Conservation (phyloP, 2,797 vertebrate genomes). For the Sebastes nivosus region DNA sequence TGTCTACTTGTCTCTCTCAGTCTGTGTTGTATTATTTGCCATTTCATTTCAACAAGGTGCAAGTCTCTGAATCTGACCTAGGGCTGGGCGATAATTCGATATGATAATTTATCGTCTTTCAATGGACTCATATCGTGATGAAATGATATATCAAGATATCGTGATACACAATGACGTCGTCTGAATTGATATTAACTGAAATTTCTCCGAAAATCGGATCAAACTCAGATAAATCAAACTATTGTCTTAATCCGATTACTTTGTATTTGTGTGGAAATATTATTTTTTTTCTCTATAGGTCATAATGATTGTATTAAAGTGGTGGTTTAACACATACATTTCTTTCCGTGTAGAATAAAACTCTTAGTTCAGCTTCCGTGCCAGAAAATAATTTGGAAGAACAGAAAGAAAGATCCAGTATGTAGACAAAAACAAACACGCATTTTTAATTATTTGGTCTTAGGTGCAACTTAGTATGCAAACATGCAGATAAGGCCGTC, state of each 20-base stretch:
- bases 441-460: constrained; percentile 6
- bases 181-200: too few relatives aligned
- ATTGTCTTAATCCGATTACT: too few relatives aligned
- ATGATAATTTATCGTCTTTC: too few relatives aligned
- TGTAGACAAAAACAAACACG: neutral
- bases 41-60: neutral
- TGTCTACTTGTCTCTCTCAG: constrained; percentile 38
- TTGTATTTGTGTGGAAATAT: too few relatives aligned
- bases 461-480: neutral
- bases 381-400: neutral
- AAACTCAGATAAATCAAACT: too few relatives aligned
- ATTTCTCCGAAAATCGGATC: too few relatives aligned
- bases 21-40: constrained; percentile 30
- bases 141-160: too few relatives aligned
- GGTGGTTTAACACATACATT: neutral
- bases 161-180: too few relatives aligned
- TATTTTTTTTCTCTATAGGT: neutral
- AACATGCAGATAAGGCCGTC: constrained; percentile 13
- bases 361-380: neutral
- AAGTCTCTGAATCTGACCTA: neutral
- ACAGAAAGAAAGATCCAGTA: neutral
- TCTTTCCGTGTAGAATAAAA: neutral
- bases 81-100: too few relatives aligned
- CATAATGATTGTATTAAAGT: neutral
- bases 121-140: too few relatives aligned